phyloP scores from a whole-genome alignment of 2,888 invertebrate species.

The Ptilodon capucinus region DNA sequence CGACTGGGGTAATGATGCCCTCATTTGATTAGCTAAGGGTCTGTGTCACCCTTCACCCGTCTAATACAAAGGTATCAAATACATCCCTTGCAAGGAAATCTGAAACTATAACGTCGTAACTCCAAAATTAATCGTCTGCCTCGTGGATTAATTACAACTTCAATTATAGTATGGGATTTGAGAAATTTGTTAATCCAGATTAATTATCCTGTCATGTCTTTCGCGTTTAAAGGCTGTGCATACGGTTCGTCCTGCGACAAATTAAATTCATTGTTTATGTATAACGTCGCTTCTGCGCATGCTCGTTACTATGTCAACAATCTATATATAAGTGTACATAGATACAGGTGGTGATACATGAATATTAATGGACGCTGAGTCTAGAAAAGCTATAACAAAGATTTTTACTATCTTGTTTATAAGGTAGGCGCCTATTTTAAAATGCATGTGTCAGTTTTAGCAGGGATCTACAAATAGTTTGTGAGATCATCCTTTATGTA shows the following conservation, averaged over 20 bases:
- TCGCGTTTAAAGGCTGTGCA: slow-evolving; percentile 15
- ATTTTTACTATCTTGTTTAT: slow-evolving; percentile 13
- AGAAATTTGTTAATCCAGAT: slow-evolving; percentile 9
- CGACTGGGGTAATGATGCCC: slow-evolving; percentile 15
- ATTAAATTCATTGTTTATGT: slow-evolving; percentile 72
- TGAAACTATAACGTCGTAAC: slow-evolving; percentile 14
- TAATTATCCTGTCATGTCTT: slow-evolving; percentile 19
- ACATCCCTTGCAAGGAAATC: slow-evolving; percentile 1
- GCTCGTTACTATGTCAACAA: slow-evolving; percentile 75
- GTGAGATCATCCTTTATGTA: slow-evolving; percentile 28
- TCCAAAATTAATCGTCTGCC: background rate
- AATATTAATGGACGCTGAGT: slow-evolving; percentile 36
- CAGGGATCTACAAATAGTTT: slow-evolving; percentile 9
- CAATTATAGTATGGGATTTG: background rate
- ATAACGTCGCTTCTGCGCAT: slow-evolving; percentile 68
- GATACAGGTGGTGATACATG: slow-evolving; percentile 27
- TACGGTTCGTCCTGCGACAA: slow-evolving; percentile 38
- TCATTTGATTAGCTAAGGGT: slow-evolving; percentile 19
- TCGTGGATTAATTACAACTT: background rate
- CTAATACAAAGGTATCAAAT: slow-evolving; percentile 19
- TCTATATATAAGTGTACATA: slow-evolving; percentile 35
- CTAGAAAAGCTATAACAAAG: slow-evolving; percentile 29
- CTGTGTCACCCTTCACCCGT: slow-evolving; percentile 13
- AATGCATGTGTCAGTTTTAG: slow-evolving; percentile 19
- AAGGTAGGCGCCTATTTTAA: slow-evolving; percentile 16